A percentile compares a stretch with the other conserved stretches of the same genome.
phyloP scores from a whole-genome alignment of 2,113 vertebrate genomes.

The Ivindomyrus marchei region DNA sequence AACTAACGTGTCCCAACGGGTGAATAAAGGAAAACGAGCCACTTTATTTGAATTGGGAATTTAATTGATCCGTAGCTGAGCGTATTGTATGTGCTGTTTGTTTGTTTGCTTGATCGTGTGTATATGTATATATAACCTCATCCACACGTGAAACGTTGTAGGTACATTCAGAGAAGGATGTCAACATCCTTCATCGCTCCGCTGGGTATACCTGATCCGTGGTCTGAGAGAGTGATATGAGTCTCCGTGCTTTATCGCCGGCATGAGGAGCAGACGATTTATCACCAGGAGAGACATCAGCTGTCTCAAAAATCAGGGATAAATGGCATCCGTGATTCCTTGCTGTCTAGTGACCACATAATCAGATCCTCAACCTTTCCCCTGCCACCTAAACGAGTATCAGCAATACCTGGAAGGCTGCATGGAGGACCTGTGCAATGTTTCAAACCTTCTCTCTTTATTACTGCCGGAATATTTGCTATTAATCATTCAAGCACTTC shows the following conservation, averaged over 20 bases:
- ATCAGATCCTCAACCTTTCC: background rate
- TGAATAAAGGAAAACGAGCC: background rate
- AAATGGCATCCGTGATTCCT: slow-evolving; percentile 1
- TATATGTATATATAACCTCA: background rate
- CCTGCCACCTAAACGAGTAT: background rate
- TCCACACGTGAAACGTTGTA: background rate
- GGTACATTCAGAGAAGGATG: background rate
- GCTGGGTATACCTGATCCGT: background rate
- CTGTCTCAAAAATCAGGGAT: slow-evolving; percentile 6
- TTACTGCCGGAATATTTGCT: background rate
- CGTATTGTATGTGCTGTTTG: background rate
- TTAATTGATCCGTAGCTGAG: background rate
- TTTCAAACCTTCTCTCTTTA: background rate
- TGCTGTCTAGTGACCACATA: background rate
- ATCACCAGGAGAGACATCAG: background rate
- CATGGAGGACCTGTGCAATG: background rate
- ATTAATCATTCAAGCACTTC: slow-evolving; percentile 7
- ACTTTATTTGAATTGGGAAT: background rate
- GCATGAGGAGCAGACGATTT: background rate
- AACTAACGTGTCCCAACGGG: background rate
- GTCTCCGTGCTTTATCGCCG: background rate
- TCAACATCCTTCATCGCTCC: slow-evolving; percentile 2
- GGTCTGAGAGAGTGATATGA: background rate
- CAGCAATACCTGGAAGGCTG: background rate
- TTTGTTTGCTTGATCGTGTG: background rate